Base-by-base conservation (phyloP, 2,113 vertebrate genomes). In the Menidia beryllina region DNA sequence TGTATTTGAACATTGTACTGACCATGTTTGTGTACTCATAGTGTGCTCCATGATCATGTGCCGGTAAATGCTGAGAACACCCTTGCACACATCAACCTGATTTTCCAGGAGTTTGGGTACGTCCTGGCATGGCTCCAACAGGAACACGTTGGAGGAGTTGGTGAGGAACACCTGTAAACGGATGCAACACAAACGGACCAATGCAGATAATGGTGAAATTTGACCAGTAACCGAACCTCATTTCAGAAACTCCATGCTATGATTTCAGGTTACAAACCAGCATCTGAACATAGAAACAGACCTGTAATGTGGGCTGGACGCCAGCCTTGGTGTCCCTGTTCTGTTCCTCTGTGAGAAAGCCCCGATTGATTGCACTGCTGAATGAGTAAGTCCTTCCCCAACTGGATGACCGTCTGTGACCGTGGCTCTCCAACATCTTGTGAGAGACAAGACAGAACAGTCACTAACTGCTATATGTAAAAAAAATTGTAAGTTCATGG, bases 371-470 rank as follows among this genome's bases (percentile, higher is more conserved):
- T 26, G 97, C 98, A 3, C 94, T 99, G 59, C 96, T 98, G 84
- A 99, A 99, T 5, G 97, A 99, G 77, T 98, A 97, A 0, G 96
- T 97, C 61, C 98, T 94, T 27, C 97, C 97, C 98, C 97, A 99
- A 67, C 98, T 99, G 62, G 98, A 99, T 1, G 96, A 93, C 19
- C 97, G 95, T 50, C 91, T 98, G 85, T 99, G 98, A 3, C 96
- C 93, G 0, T 89, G 94, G 69, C 78, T 91, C 77, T 95, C 94
- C 15, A 92, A 75, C 0, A 79, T 78, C 93, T 94, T 67, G 0
- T 3, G 36, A 51, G 67, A 17, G 49, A 75, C 21, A 68, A 63
- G 2, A 2, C 2, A 30, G 10, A 7, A 5, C 10, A 54, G 41
- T 55, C 12, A 58, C 26, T 13, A 7, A 4, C 5, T 26, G 7